Evolutionary conservation across 2,113 vertebrate genomes (phyloP), one percentile per base, ranked within the genome.

Genomic region (Prionailurus viverrinus): DNA sequence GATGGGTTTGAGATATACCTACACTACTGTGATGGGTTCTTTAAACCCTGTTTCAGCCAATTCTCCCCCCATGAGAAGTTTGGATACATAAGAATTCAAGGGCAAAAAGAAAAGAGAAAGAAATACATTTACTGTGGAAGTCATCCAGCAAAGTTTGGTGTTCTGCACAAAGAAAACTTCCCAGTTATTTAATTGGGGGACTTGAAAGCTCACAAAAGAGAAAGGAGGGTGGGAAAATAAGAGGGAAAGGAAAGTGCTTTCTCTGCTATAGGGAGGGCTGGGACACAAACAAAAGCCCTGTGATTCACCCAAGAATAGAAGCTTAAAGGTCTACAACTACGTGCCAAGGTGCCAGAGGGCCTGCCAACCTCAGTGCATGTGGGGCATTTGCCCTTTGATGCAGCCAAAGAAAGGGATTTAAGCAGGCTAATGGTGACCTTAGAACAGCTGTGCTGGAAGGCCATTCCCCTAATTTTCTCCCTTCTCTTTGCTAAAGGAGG

Each of bases 161-260:
- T 51, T 89, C 91, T 74, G 69, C 76, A 89, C 68, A 89, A 95
- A 84, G 84, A 87, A 93, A 94, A 83, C 91, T 89, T 93, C 94
- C 51, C 66, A 94, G 84, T 92, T 91, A 92, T 79, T 98, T 98
- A 93, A 97, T 83, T 97, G 96, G 92, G 65, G 79, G 53, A 91
- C 95, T 97, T 96, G 91, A 97, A 96, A 96, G 66, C 84, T 97
- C 84, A 93, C 91, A 68, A 94, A 97, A 89, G 71, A 91, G 48
- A 97, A 97, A 97, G 68, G 95, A 97, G 92, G 95, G 95, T 98
- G 97, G 23, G 95, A 97, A 97, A 98, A 88, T 11, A 66, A 48
- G 66, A 97, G 48, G n/a, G 55, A 73, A 95, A 68, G 84, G 58
- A 81, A 91, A 97, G 53, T 29, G 73, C 61, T 96, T 92, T 95